A percentile compares a stretch with the other conserved stretches of the same genome.
Conservation (phyloP, 92 coral and sea anemone species). For the Porites cylindrica region DNA sequence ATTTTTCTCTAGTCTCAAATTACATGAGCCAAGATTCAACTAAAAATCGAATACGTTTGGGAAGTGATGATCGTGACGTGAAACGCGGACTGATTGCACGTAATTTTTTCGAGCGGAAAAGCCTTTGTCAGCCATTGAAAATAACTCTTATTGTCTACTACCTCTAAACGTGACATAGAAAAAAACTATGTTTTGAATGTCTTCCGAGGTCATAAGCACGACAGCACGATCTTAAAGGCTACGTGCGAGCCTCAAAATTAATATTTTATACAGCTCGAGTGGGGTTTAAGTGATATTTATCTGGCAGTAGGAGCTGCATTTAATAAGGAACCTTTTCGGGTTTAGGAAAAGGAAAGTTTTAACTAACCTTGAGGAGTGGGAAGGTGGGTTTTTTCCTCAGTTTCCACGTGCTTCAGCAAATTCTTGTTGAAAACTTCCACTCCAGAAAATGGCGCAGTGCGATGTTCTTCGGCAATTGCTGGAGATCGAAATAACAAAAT, state of each 20-base stretch:
- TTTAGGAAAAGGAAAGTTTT: neutral
- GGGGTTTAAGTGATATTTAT: conserved; percentile 2
- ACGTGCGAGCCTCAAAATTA: neutral
- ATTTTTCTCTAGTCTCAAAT: neutral
- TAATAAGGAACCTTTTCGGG: neutral
- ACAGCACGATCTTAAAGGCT: neutral
- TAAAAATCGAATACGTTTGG: neutral
- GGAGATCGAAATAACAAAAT: conserved; percentile 31
- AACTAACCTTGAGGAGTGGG: conserved; percentile 94
- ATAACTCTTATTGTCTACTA: neutral
- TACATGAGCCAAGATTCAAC: neutral
- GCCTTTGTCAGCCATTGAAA: neutral
- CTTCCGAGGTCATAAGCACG: neutral
- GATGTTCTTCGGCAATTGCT: conserved; percentile 97
- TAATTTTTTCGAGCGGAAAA: neutral
- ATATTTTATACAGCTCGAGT: neutral
- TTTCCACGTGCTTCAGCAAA: conserved; percentile 91
- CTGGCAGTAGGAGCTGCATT: neutral
- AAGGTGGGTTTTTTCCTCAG: conserved; percentile 80
- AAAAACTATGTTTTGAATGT: neutral
- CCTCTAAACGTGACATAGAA: conserved; percentile 2
- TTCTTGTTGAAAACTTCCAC: conserved; percentile 95
- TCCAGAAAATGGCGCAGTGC: conserved; percentile 94
- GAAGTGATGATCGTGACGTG: neutral
- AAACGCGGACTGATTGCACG: neutral